Base-by-base conservation (phyloP, 2,888 invertebrate species). In the Yponomeuta plumbellus region DNA sequence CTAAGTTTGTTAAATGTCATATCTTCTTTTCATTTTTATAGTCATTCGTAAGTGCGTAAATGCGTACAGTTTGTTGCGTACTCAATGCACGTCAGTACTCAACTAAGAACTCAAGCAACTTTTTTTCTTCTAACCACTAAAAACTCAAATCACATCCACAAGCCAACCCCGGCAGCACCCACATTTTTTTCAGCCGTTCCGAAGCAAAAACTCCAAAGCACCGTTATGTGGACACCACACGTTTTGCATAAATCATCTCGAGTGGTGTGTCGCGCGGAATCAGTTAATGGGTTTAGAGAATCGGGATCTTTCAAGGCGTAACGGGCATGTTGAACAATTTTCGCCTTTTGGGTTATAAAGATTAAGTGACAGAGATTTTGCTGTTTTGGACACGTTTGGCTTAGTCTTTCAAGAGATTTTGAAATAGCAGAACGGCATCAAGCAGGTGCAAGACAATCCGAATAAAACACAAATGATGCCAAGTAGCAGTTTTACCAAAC, bases 221-320 rank as follows among this genome's bases (percentile, higher is more conserved):
- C 64, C 59, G 59, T 59, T 58, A n/a, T 57, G 65, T 80, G 82
- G 81, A 79, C 79, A 80, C 79, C 78, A 73, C 81, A 77, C 77
- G 79, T 75, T 80, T 81, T 84, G 86, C 86, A 85, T 88, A 87
- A 87, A 86, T 89, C 88, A 88, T 84, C 72, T 85, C 79, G 73
- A 87, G 87, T 83, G 81, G 80, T 69, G 69, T 65, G 57, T 23
- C 56, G 57, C 22, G 57, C 17, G 71, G 74, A 74, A 75, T 75
- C 72, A 71, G 76, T 74, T 64, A 44, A 64, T 64, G 40, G 44
- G n/a, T 44, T 64, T 44, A 64, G 39, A 62, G 39, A 39, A 62
- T 62, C 62, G 5, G 39, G 17, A 52, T 17, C 44, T 13, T 52
- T 34, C 34, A 34, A 34, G 61, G 20, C n/a, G 57, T 34, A 34